Conservation (phyloP, 1,140 invertebrate genomes). For the Leptopilina boulardi region DNA sequence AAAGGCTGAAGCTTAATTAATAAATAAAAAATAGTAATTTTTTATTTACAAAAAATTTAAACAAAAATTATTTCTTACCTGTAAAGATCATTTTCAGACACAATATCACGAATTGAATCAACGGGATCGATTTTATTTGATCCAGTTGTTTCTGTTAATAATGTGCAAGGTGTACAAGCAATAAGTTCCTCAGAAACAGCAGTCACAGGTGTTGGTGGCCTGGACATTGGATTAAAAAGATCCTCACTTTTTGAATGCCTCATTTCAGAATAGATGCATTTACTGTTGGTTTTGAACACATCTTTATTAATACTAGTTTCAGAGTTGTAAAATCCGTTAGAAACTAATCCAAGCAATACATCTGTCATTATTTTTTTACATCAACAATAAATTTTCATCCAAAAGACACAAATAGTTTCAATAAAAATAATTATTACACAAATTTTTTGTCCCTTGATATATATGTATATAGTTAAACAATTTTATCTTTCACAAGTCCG, state of each 20-base stretch:
- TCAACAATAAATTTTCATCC: too few species aligned
- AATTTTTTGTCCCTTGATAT: too few species aligned
- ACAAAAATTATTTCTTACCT: constrained; percentile 68
- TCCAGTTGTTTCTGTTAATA: constrained; percentile 45
- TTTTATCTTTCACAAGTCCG: too few species aligned
- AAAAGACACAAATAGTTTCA: too few species aligned
- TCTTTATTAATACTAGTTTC: not conserved
- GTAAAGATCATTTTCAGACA: constrained; percentile 81
- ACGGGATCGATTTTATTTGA: constrained; percentile 77
- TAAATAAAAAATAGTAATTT: constrained; percentile 40
- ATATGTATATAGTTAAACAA: too few species aligned
- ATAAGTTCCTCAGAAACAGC: constrained; percentile 71
- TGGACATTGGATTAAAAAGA: constrained; percentile 56
- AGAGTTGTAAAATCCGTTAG: too few species aligned
- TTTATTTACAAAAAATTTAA: not conserved
- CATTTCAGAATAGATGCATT: constrained; percentile 69
- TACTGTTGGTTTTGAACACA: constrained; percentile 40
- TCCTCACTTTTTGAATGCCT: constrained; percentile 71
- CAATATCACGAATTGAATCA: constrained; percentile 80
- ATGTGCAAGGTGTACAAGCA: constrained; percentile 47
- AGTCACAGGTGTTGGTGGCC: constrained; percentile 58
- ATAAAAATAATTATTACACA: too few species aligned
- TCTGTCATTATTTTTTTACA: too few species aligned
- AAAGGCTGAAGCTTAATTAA: too few species aligned
- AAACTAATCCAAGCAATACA: too few species aligned